Percentiles rank a stretch among this genome's conserved stretches.
phyloP scores from a whole-genome alignment of 2,888 invertebrate species.

The Agonopterix heracliana region DNA sequence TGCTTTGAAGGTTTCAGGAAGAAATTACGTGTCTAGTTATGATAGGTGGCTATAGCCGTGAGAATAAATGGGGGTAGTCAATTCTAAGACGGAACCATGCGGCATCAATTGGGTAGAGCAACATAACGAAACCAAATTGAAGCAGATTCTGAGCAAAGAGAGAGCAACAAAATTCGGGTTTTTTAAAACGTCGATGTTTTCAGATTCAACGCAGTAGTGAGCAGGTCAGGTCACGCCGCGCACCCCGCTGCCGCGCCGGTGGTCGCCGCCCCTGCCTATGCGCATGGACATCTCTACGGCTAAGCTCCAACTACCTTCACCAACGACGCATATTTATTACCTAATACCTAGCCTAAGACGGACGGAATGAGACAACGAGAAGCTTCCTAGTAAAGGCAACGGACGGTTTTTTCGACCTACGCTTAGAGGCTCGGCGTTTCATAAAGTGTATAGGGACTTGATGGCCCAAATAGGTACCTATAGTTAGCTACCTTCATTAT shows the following conservation, averaged over 20 bases:
- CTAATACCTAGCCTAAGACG: constrained; percentile 53
- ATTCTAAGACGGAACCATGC: too few species aligned
- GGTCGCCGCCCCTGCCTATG: constrained; percentile 50
- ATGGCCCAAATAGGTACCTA: constrained; percentile 42
- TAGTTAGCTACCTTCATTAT: constrained; percentile 16
- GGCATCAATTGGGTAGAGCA: too few species aligned
- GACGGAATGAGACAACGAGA: constrained; percentile 52
- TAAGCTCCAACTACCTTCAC: constrained; percentile 26
- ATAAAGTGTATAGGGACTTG: constrained; percentile 62
- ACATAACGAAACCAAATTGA: too few species aligned
- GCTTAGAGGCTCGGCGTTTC: constrained; percentile 52
- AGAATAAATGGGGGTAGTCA: too few species aligned
- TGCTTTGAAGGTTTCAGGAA: too few species aligned
- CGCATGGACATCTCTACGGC: constrained; percentile 53
- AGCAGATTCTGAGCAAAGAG: too few species aligned
- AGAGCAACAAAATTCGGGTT: too few species aligned
- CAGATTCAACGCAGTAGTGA: constrained; percentile 78
- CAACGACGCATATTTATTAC: constrained; percentile 56
- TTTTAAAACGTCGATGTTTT: constrained; percentile 9
- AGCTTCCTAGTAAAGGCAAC: constrained; percentile 32
- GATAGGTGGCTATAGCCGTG: too few species aligned
- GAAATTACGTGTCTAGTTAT: too few species aligned
- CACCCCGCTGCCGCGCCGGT: constrained; percentile 59
- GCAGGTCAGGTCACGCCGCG: constrained; percentile 72
- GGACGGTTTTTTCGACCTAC: constrained; percentile 15